Conservation (phyloP, 2,797 vertebrate species). For the Hipposideros larvatus region DNA sequence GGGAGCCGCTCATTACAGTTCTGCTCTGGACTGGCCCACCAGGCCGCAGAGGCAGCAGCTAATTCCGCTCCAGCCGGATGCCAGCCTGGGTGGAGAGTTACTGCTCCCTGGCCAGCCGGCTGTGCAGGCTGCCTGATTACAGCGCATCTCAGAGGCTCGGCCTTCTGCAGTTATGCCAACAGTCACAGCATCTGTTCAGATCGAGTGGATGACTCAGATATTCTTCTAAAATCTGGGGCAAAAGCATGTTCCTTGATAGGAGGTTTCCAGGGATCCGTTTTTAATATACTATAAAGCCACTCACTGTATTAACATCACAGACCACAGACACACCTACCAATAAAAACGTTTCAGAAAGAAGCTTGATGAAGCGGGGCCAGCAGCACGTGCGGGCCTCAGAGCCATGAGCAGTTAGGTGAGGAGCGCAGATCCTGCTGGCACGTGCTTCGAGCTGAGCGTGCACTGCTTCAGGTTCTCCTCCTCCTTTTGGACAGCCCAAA, state of each 20-base stretch:
- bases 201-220: slow-evolving; percentile 7
- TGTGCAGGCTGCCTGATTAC: not conserved
- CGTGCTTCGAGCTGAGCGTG: no score
- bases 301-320: not conserved
- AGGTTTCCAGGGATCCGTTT: not conserved
- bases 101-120: not conserved
- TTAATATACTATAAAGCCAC: not conserved
- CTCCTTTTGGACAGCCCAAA: not conserved
- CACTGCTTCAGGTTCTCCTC: not conserved
- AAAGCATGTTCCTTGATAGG: not conserved
- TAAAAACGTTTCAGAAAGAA: not conserved
- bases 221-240: not conserved
- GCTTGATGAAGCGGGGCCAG: not conserved
- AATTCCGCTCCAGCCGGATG: not conserved
- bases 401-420: not conserved
- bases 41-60: not conserved
- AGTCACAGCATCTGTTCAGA: slow-evolving; percentile 57
- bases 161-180: not conserved
- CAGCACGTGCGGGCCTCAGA: not conserved
- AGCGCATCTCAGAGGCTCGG: not conserved
- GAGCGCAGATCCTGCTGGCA: no score
- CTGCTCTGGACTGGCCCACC: not conserved
- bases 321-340: no score
- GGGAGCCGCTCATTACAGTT: slow-evolving; percentile 32
- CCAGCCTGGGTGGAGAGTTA: not conserved